Evolutionary conservation across 2,888 invertebrate species (phyloP).

Genomic region (Sminthurides aquaticus): DNA sequence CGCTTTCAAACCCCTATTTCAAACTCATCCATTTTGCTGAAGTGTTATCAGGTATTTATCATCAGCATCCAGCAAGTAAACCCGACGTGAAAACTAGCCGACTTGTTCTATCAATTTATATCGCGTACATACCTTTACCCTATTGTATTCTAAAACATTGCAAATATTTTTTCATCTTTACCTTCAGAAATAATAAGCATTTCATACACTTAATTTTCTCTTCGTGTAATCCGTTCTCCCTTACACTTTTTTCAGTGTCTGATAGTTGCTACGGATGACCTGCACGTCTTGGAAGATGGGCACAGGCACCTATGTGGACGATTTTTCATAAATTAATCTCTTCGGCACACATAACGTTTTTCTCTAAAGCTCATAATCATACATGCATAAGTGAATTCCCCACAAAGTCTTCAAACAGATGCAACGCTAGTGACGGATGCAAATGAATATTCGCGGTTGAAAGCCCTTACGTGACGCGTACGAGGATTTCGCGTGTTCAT

Average conservation of each 20-base stretch:
- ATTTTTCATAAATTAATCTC: too few relatives aligned
- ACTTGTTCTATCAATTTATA: neutral
- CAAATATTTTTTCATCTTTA: too few relatives aligned
- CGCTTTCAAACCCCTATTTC: conserved; percentile 3
- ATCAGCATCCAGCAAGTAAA: conserved; percentile 19
- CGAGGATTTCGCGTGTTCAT: conserved; percentile 14
- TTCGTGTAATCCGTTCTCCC: conserved; percentile 33
- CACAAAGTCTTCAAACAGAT: conserved; percentile 23
- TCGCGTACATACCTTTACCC: neutral
- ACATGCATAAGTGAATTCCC: conserved; percentile 18
- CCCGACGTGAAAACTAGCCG: conserved; percentile 16
- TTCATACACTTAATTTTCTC: conserved; percentile 35
- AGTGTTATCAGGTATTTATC: conserved; percentile 18
- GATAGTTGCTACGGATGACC: conserved; percentile 17
- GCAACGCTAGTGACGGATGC: conserved; percentile 21
- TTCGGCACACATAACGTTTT: too few relatives aligned
- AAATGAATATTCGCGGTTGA: conserved; percentile 23
- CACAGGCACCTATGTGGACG: too few relatives aligned
- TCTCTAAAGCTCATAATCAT: too few relatives aligned
- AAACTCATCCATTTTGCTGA: too few relatives aligned
- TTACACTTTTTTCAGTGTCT: conserved; percentile 29
- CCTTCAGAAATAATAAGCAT: conserved; percentile 35
- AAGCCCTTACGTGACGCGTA: conserved; percentile 18
- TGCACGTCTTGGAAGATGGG: conserved; percentile 14
- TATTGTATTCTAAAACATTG: too few relatives aligned